phyloP scores from a whole-genome alignment of 2,888 invertebrate species.

The Pseudococcus viburni region DNA sequence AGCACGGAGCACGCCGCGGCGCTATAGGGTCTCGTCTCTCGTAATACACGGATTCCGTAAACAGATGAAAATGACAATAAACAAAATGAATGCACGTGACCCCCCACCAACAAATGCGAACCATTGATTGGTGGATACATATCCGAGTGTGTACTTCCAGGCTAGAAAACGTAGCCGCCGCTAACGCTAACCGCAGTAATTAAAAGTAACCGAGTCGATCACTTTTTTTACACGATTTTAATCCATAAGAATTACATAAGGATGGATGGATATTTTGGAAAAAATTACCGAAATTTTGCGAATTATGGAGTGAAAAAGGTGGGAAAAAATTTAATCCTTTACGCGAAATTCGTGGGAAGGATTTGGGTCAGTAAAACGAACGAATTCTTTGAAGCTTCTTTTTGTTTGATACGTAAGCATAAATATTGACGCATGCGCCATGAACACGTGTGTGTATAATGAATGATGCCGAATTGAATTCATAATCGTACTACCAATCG shows the following conservation, averaged over 20 bases:
- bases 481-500: no score
- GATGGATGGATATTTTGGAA: no score
- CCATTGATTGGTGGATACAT: conserved; percentile 64
- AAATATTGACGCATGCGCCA: conserved; percentile 38
- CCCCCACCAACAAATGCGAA: conserved; percentile 67
- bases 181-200: conserved; percentile 39
- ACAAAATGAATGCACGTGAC: conserved; percentile 70
- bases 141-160: conserved; percentile 45
- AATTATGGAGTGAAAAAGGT: no score
- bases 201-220: not conserved
- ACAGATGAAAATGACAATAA: conserved; percentile 69
- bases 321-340: not conserved
- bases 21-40: conserved; percentile 70
- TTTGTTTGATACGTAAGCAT: conserved; percentile 29
- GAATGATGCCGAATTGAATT: conserved; percentile 2
- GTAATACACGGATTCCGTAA: conserved; percentile 70
- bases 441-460: not conserved
- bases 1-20: conserved; percentile 66
- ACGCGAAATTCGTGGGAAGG: not conserved
- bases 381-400: conserved; percentile 32
- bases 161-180: conserved; percentile 37
- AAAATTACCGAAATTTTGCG: no score
- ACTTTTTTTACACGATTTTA: no score
- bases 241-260: not conserved
- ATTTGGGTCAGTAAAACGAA: conserved; percentile 43